Evolutionary conservation across 2,888 invertebrate species (phyloP).

Genomic region (Acronicta alni): DNA sequence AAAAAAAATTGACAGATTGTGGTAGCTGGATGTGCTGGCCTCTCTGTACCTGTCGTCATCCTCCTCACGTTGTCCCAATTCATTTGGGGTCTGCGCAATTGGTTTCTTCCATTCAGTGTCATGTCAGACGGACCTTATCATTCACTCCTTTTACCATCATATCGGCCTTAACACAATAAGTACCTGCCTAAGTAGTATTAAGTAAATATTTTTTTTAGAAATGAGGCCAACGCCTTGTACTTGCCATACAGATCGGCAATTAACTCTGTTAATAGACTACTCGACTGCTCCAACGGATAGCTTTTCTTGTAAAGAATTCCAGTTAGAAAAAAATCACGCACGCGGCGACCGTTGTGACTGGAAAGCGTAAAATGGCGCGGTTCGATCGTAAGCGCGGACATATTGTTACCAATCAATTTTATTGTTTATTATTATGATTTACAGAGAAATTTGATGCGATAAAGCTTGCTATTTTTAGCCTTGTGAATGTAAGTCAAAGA

Average conservation of each 20-base stretch:
- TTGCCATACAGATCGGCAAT: conserved; percentile 78
- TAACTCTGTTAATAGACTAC: conserved; percentile 79
- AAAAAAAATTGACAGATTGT: no score
- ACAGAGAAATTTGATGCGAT: conserved; percentile 37
- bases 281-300: conserved; percentile 55
- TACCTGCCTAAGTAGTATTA: no score
- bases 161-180: no score
- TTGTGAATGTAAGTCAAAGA: conserved; percentile 28
- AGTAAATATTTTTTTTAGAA: no score
- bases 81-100: no score
- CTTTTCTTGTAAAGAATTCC: conserved; percentile 85
- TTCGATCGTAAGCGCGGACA: conserved; percentile 48
- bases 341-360: conserved; percentile 73
- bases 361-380: conserved; percentile 83
- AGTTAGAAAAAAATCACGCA: conserved; percentile 72
- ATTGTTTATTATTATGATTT: conserved; percentile 51
- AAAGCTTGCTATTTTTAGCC: conserved; percentile 25
- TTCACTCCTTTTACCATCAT: no score
- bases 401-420: conserved; percentile 53
- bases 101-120: no score
- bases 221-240: conserved; percentile 69
- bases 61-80: no score
- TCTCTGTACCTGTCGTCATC: no score
- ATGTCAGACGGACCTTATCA: no score
- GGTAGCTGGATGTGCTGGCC: no score